Evolutionary conservation across 2,113 vertebrate genomes (phyloP), one percentile per base, ranked within the genome.

Genomic region (Hyaena hyaena): DNA sequence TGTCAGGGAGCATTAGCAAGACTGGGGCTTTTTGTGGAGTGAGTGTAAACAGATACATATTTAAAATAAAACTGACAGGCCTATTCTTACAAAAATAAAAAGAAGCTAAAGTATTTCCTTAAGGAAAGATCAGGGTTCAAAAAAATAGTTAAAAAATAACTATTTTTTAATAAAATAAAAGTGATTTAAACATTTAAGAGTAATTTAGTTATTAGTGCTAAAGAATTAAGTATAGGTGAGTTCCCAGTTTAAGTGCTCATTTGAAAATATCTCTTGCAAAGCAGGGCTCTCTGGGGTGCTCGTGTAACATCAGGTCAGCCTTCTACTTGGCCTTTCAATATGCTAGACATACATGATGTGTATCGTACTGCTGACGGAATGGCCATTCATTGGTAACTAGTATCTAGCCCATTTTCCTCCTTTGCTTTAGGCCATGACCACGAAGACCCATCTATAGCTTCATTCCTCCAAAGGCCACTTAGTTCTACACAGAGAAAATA

Each of bases 141-240:
- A 83, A 85, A 71, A 9, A 55, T 31, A 63, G 35, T 53, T 84
- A 76, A 97, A 76, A 71, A 14, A 12, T 68, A 63, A 10, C 11
- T 50, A 33, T 53, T 83, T 92, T 93, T 91, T 80, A 92, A 91
- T 90, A 63, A 81, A 61, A 81, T 33, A 50, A 83, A 89, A 96
- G 39, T 17, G 8, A 15, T 43, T 50, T 92, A 45, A 39, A 6
- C 4, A 14, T 89, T 94, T 88, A 68, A 77, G 92, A 65, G 94
- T 6, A 3, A 65, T 55, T 92, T 93, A 63, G 14, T 45, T 68
- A 65, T 28, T n/a, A 53, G 91, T 76, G 19, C 10, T 48, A 66
- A 69, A 85, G 3, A 92, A 81, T 48, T 88, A 81, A 93, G 19
- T 69, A 50, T 66, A 35, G 5, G 14, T 90, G 24, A 76, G 31